These are phyloP conservation scores for Caenorhabditis sinica DNA, from an alignment of 2,888 invertebrate genomes.

Conservation along the genomic window DNA sequence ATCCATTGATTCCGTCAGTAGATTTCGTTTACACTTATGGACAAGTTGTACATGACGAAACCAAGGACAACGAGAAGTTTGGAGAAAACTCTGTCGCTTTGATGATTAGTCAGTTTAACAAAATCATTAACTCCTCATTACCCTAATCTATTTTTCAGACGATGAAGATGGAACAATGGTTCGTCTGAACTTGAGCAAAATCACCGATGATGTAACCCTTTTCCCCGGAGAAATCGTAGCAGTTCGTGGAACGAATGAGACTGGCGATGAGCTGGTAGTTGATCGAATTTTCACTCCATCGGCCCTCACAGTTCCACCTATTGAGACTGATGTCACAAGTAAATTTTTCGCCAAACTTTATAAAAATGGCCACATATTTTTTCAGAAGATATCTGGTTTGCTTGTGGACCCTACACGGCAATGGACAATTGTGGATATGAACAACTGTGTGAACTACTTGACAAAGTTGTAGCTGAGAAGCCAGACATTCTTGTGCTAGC, in stretches of 20 bases:
- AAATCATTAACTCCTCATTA: not conserved
- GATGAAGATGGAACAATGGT: conserved; percentile 68
- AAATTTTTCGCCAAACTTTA: not conserved
- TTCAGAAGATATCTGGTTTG: conserved; percentile 63
- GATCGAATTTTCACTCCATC: conserved; percentile 44
- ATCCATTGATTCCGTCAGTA: conserved; percentile 44
- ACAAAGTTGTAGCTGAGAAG: conserved; percentile 48
- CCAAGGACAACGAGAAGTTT: conserved; percentile 54
- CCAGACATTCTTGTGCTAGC: conserved; percentile 63
- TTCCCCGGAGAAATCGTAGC: conserved; percentile 69
- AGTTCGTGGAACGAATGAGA: conserved; percentile 55
- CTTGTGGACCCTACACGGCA: conserved; percentile 68
- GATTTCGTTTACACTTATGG: conserved; percentile 66
- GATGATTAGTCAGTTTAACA: conserved; percentile 46
- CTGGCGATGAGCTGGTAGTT: conserved; percentile 53
- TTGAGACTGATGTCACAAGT: conserved; percentile 29
- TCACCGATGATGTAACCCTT: conserved; percentile 56
- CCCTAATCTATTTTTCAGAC: conserved; percentile 53
- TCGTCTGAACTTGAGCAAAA: conserved; percentile 58
- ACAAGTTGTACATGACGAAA: conserved; percentile 62
- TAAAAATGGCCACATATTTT: not conserved
- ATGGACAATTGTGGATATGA: conserved; percentile 65
- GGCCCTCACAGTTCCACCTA: conserved; percentile 30
- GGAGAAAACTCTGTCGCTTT: conserved; percentile 59
- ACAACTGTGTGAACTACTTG: conserved; percentile 66